These are phyloP conservation scores for Meloidogyne floridensis DNA, from an alignment of 1,140 invertebrate genomes.

Conservation along the genomic window DNA sequence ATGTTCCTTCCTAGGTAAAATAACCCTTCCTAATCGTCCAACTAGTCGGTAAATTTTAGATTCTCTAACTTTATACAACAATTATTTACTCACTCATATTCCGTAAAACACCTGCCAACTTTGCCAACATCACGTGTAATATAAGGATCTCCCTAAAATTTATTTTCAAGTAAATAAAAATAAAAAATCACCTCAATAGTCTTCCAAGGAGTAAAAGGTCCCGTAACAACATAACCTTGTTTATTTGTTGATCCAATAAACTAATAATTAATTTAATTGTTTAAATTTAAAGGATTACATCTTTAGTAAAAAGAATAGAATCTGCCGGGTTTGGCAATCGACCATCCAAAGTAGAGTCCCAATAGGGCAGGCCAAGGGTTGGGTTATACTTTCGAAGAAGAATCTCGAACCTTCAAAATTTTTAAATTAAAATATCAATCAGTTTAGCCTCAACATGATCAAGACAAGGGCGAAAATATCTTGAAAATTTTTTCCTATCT, in stretches of 20 bases:
- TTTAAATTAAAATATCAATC: too few species aligned
- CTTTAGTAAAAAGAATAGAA: slow-evolving; percentile 64
- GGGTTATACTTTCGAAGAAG: slow-evolving; percentile 51
- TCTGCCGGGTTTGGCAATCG: slow-evolving; percentile 58
- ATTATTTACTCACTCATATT: slow-evolving; percentile 10
- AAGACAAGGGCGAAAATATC: too few species aligned
- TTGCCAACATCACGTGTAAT: slow-evolving; percentile 41
- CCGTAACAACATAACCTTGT: slow-evolving; percentile 39
- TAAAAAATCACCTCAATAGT: slow-evolving; percentile 35
- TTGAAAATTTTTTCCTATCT: too few species aligned
- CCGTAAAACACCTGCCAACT: slow-evolving; percentile 43
- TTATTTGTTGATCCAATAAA: slow-evolving; percentile 62
- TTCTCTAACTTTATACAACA: too few species aligned
- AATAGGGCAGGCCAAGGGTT: slow-evolving; percentile 45
- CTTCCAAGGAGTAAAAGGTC: slow-evolving; percentile 39
- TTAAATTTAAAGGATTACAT: slow-evolving; percentile 15
- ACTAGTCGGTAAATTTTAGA: too few species aligned
- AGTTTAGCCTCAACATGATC: too few species aligned
- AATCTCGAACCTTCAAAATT: slow-evolving; percentile 32
- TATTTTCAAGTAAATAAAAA: neutral
- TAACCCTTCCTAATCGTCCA: too few species aligned
- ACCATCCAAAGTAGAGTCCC: slow-evolving; percentile 60
- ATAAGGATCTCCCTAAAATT: slow-evolving; percentile 44
- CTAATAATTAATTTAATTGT: neutral
- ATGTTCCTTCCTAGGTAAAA: neutral